Evolutionary conservation across 2,888 invertebrate genomes (phyloP), one percentile per base, ranked within the genome.

Genomic region (Cinara cedri): DNA sequence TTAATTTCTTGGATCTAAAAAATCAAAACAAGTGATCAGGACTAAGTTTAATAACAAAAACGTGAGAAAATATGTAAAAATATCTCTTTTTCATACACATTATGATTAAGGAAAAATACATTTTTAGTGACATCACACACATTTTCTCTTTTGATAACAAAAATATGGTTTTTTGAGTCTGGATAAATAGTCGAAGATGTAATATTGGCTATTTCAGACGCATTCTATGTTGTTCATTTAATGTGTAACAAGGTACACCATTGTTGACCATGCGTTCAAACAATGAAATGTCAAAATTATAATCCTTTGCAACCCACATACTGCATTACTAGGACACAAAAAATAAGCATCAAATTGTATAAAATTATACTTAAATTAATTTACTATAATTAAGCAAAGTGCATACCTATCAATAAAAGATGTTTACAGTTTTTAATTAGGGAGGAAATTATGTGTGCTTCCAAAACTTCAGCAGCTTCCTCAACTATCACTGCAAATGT

Each of bases 391-490:
- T 13, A 10, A 11, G 11, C 11, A 42, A 11, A 42, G 16, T 34
- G 34, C 13, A n/a, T 42, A 68, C 81, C 95, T 82, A 96, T 94
- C 19, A 96, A 88, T 83, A 96, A 92, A 0, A 95, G 88, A 85
- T 96, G 96, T 84, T 95, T 87, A 82, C 93, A 92, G 68, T 89
- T 86, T 34, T 88, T 85, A 0, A 92, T 92, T 19, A 96, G 86
- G 0, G 93, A 90, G 0, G 93, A 90, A 0, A 95, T 87, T n/a
- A 95, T 90, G 84, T 96, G 96, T 0, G 92, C 89, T 85, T 96
- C 96, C 51, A 95, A 86, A 0, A 95, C 92, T 87, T 96, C 95
- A 0, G 94, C 95, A 0, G 95, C 95, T 87, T 96, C 96, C 85
- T 96, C 96, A 0, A 96, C 92, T 19, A 93, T 89, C 42, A 81